phyloP scores from a whole-genome alignment of 2,113 vertebrate genomes.

The Phalacrocorax aristotelis region DNA sequence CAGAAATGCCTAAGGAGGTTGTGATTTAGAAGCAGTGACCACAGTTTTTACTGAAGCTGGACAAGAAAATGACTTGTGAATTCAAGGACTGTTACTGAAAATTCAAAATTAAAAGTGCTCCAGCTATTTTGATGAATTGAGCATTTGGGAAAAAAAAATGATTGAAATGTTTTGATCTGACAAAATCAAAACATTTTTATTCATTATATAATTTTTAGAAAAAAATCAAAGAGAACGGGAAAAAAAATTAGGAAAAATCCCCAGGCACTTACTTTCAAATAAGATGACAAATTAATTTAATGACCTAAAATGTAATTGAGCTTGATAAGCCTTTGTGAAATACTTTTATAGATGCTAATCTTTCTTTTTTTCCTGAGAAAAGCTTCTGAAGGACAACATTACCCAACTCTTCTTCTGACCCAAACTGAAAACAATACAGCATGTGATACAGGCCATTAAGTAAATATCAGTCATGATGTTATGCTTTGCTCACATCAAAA shows the following conservation, averaged over 20 bases:
- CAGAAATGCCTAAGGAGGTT: constrained; percentile 18
- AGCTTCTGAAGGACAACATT: background rate
- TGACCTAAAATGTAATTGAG: background rate
- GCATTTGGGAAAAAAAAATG: background rate
- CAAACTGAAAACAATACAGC: background rate
- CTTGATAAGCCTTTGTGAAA: background rate
- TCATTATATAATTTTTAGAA: background rate
- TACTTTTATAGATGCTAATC: background rate
- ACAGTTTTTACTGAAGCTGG: background rate
- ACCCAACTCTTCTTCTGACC: background rate
- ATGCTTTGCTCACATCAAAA: background rate
- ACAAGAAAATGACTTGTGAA: background rate
- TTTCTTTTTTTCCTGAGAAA: background rate
- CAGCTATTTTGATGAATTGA: background rate
- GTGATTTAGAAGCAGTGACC: background rate
- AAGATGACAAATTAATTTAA: background rate
- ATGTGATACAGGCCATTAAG: background rate
- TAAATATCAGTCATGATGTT: background rate
- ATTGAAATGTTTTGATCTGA: background rate
- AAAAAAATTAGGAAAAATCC: background rate
- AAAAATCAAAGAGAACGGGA: background rate
- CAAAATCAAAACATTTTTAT: background rate
- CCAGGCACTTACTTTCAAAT: background rate
- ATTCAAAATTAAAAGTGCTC: background rate
- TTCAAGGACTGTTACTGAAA: constrained; percentile 2